Evolutionary conservation across 2,888 invertebrate species (phyloP).

Genomic region (Hermaeophaga mercurialis): DNA sequence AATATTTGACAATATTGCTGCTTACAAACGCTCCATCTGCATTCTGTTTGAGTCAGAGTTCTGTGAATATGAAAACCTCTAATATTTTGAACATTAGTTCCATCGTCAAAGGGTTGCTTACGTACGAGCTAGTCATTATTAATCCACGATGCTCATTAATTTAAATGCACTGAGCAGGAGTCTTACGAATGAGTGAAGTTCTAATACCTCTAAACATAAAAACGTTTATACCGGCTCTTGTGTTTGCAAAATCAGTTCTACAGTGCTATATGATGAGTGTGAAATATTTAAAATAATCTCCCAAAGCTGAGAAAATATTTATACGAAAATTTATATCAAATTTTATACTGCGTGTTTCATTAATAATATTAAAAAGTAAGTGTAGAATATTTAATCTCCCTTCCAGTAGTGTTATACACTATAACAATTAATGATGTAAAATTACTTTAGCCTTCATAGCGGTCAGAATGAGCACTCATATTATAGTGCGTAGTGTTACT

Average conservation of each 20-base stretch:
- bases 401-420: too few species aligned
- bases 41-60: constrained; percentile 6
- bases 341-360: too few species aligned
- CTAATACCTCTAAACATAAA: not conserved
- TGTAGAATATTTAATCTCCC: too few species aligned
- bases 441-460: too few species aligned
- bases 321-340: too few species aligned
- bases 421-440: too few species aligned
- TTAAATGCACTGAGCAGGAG: constrained; percentile 8
- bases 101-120: constrained; percentile 3
- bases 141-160: constrained; percentile 16
- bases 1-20: too few species aligned
- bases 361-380: too few species aligned
- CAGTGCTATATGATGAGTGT: not conserved
- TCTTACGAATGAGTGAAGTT: constrained; percentile 10
- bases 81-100: constrained; percentile 9
- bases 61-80: constrained; percentile 1
- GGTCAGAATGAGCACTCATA: too few species aligned
- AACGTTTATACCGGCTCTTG: not conserved
- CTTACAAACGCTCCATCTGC: not conserved
- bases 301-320: too few species aligned
- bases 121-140: constrained; percentile 11
- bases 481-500: too few species aligned
- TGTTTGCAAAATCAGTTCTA: not conserved
- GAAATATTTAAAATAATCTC: not conserved